These are phyloP conservation scores for Vulpes vulpes DNA, from an alignment of 2,113 vertebrate species.

Conservation along the genomic window DNA sequence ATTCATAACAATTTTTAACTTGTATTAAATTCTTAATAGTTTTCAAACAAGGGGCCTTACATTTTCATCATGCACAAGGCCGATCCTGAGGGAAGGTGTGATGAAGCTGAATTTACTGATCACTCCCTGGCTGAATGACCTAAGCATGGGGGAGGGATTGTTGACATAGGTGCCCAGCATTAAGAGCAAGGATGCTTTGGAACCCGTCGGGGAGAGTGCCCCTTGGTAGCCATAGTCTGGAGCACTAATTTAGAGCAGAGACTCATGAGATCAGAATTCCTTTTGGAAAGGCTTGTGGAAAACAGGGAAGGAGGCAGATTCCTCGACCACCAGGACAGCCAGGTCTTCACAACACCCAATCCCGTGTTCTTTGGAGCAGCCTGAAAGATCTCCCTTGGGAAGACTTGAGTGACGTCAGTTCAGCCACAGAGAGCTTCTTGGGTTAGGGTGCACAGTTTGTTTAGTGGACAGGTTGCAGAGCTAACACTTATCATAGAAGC, in stretches of 20 bases:
- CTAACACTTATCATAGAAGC: neutral
- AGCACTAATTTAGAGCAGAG: neutral
- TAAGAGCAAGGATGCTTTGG: neutral
- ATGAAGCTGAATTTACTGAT: neutral
- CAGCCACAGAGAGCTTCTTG: neutral
- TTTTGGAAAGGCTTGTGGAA: neutral
- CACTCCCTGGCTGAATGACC: neutral
- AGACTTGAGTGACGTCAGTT: neutral
- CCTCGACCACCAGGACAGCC: neutral
- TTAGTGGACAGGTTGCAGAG: neutral
- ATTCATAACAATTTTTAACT: neutral
- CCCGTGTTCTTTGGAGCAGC: neutral
- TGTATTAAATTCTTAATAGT: neutral
- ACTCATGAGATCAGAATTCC: neutral
- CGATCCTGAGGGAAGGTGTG: too few species aligned
- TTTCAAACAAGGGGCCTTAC: neutral
- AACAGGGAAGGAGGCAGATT: neutral
- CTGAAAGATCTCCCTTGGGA: neutral
- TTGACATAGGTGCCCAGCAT: neutral
- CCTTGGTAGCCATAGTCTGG: neutral
- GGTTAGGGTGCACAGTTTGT: neutral
- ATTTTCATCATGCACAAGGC: neutral
- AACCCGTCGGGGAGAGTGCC: accelerated
- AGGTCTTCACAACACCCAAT: neutral
- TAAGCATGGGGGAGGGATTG: neutral